Conservation (phyloP, 2,888 invertebrate genomes). For the Eupeodes latifasciatus region DNA sequence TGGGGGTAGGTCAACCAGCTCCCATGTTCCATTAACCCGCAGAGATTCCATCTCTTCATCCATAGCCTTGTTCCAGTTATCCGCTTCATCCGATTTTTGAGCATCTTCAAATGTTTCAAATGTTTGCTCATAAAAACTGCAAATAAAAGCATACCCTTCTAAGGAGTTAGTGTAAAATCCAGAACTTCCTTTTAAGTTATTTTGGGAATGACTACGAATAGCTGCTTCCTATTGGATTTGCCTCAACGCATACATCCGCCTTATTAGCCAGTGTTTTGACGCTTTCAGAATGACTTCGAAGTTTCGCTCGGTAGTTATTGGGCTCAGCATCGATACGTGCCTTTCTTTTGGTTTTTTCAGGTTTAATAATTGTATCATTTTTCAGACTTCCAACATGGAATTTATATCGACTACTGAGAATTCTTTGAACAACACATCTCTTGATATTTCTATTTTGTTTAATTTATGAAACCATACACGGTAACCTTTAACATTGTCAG, state of each 20-base stretch:
- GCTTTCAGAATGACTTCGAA: conserved; percentile 1
- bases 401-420: too few relatives aligned
- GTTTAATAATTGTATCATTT: not conserved
- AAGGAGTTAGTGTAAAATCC: not conserved
- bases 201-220: not conserved
- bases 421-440: too few relatives aligned
- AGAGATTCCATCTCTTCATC: conserved; percentile 63
- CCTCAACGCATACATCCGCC: not conserved
- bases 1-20: conserved; percentile 39
- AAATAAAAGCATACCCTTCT: conserved; percentile 27
- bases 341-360: not conserved
- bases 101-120: conserved; percentile 6
- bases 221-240: not conserved
- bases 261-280: not conserved
- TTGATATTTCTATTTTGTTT: too few relatives aligned
- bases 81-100: not conserved
- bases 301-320: not conserved
- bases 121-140: not conserved
- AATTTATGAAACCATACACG: too few relatives aligned
- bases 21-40: conserved; percentile 58
- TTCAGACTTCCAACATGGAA: not conserved
- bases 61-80: conserved; percentile 55
- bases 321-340: not conserved
- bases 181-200: not conserved
- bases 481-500: too few relatives aligned